These are phyloP conservation scores for Rhagophthalmus giganteus DNA, from an alignment of 2,888 invertebrate species.

Conservation along the genomic window DNA sequence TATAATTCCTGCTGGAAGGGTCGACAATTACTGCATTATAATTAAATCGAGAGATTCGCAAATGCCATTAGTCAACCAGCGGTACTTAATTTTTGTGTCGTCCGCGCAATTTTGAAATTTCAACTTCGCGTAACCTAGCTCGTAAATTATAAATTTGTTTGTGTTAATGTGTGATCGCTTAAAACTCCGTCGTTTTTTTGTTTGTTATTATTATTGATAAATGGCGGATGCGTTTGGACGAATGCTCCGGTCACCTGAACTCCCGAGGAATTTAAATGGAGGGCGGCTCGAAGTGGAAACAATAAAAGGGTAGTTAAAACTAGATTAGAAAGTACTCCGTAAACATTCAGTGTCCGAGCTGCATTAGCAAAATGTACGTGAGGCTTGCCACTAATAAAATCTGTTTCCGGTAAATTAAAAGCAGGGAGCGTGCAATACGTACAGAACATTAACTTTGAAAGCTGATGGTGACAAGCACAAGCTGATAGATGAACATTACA, in stretches of 20 bases:
- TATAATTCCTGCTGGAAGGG: slow-evolving; percentile 31
- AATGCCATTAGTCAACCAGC: slow-evolving; percentile 37
- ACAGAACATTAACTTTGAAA: slow-evolving; percentile 39
- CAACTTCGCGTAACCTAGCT: too few species aligned
- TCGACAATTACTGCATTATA: slow-evolving; percentile 38
- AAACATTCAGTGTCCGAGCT: slow-evolving; percentile 32
- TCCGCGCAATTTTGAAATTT: too few species aligned
- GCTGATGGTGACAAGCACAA: slow-evolving; percentile 33
- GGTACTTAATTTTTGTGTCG: too few species aligned
- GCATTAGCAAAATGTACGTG: slow-evolving; percentile 36
- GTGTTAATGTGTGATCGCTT: too few species aligned
- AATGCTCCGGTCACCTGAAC: slow-evolving; percentile 9
- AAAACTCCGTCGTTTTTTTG: slow-evolving; percentile 5
- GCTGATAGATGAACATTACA: slow-evolving; percentile 32
- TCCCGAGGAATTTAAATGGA: slow-evolving; percentile 8
- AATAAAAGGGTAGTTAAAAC: slow-evolving; percentile 23
- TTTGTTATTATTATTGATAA: slow-evolving; percentile 3
- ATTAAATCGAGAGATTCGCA: slow-evolving; percentile 44
- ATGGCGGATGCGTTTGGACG: too few species aligned
- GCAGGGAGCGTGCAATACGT: slow-evolving; percentile 37
- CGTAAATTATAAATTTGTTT: too few species aligned
- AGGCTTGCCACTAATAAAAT: slow-evolving; percentile 42
- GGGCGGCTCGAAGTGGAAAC: slow-evolving; percentile 10
- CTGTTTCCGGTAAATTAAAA: slow-evolving; percentile 46
- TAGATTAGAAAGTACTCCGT: slow-evolving; percentile 23